These are phyloP conservation scores for Zophobas atratus DNA, from an alignment of 1,140 invertebrate species.

Conservation along the genomic window DNA sequence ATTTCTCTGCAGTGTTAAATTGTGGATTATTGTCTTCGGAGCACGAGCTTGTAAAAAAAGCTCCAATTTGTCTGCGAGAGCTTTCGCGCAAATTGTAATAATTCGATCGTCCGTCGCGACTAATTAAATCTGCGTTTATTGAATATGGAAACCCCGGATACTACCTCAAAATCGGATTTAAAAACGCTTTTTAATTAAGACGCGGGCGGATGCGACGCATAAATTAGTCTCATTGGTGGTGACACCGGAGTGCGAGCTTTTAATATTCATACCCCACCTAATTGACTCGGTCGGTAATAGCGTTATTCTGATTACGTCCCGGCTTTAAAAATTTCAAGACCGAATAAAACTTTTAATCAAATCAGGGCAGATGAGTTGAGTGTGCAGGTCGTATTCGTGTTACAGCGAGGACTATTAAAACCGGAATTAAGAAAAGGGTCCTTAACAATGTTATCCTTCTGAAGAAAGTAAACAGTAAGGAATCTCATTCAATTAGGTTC, in stretches of 20 bases:
- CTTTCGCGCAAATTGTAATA: conserved; percentile 36
- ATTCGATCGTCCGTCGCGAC: conserved; percentile 41
- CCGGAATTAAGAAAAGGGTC: conserved; percentile 58
- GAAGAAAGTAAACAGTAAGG: conserved; percentile 45
- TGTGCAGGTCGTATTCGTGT: conserved; percentile 53
- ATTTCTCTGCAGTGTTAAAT: no score
- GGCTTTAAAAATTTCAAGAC: conserved; percentile 59
- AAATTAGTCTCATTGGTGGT: conserved; percentile 46
- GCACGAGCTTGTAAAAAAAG: neutral
- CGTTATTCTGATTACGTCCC: conserved; percentile 53
- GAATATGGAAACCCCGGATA: conserved; percentile 28
- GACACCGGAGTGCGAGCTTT: conserved; percentile 44
- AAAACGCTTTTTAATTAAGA: conserved; percentile 48
- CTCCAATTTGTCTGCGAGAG: conserved; percentile 3
- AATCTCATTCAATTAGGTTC: conserved; percentile 58
- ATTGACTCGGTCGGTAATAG: conserved; percentile 58
- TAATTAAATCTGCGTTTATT: conserved; percentile 37
- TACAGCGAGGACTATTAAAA: conserved; percentile 56
- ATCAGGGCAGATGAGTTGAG: conserved; percentile 50
- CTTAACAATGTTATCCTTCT: conserved; percentile 57
- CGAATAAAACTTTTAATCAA: conserved; percentile 62
- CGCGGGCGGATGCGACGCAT: conserved; percentile 24
- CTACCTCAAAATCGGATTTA: conserved; percentile 41
- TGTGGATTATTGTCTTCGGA: no score
- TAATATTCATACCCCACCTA: conserved; percentile 60